phyloP scores from a whole-genome alignment of 2,797 vertebrate genomes.

The Smutsia temminckii region DNA sequence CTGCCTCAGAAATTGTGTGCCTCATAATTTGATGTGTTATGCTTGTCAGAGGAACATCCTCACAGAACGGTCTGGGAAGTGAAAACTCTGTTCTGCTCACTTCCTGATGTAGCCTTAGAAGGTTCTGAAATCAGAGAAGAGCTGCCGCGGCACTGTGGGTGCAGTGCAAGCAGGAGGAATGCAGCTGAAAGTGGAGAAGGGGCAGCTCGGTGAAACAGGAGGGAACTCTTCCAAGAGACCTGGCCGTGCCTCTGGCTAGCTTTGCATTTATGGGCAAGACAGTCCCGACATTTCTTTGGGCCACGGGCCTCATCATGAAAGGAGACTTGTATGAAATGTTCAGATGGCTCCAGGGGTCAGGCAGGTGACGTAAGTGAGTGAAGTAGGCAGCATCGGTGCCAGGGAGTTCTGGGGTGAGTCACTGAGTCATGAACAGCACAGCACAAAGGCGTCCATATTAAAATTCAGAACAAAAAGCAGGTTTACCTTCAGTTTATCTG shows the following conservation, averaged over 20 bases:
- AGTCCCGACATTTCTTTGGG: not conserved
- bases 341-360: not conserved
- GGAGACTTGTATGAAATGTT: not conserved
- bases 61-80: not conserved
- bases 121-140: not conserved
- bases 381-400: not conserved
- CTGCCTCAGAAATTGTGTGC: not conserved
- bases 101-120: not conserved
- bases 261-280: not conserved
- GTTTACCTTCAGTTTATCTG: not conserved
- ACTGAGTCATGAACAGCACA: not conserved
- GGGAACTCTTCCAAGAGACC: not conserved
- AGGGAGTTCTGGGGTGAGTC: not conserved
- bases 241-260: not conserved
- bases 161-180: not conserved
- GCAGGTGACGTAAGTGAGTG: not conserved
- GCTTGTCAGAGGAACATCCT: not conserved
- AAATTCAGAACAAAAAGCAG: not conserved
- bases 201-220: not conserved
- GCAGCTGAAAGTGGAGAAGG: not conserved
- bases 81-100: constrained; percentile 15
- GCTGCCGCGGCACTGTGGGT: not conserved
- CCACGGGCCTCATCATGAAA: not conserved
- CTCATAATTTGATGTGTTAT: not conserved
- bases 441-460: not conserved